Conservation (phyloP, 2,113 vertebrate species). For the Cyprinodon variegatus region DNA sequence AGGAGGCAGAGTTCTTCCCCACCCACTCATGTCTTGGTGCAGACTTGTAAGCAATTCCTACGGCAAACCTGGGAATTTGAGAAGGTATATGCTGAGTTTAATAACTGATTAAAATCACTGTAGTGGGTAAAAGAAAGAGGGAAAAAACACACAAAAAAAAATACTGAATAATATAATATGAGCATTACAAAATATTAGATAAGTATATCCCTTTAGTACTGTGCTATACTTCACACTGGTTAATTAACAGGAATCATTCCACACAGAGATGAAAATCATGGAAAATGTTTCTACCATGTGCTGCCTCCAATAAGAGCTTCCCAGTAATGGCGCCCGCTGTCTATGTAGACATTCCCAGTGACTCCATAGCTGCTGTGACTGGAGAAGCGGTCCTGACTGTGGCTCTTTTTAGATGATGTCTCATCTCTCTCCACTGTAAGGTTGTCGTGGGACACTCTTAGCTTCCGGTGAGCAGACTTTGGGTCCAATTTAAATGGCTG, state of each 20-base stretch:
- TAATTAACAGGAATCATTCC: not conserved
- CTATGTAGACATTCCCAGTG: constrained; percentile 94
- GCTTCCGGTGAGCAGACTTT: constrained; percentile 94
- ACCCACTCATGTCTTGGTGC: constrained; percentile 97
- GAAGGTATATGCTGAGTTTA: not conserved
- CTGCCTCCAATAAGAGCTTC: constrained; percentile 96
- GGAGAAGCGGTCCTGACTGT: constrained; percentile 93
- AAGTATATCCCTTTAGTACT: too few relatives aligned
- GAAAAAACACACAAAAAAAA: not conserved
- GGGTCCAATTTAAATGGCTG: constrained; percentile 97
- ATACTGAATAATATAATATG: not conserved
- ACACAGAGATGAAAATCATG: too few relatives aligned
- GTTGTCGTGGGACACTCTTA: constrained; percentile 96
- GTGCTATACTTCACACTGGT: not conserved
- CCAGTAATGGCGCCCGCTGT: constrained; percentile 98
- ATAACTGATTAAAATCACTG: not conserved
- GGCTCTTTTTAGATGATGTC: constrained; percentile 94
- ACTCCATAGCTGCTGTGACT: constrained; percentile 95
- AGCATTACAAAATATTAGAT: not conserved
- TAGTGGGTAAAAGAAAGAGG: not conserved
- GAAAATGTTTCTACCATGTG: constrained; percentile 86
- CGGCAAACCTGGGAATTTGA: constrained; percentile 87
- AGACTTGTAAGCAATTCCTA: constrained; percentile 95
- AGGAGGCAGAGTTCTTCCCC: constrained; percentile 93
- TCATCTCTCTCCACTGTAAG: constrained; percentile 96